Evolutionary conservation across 1,140 invertebrate species (phyloP).

Genomic region (Bombus impatiens): DNA sequence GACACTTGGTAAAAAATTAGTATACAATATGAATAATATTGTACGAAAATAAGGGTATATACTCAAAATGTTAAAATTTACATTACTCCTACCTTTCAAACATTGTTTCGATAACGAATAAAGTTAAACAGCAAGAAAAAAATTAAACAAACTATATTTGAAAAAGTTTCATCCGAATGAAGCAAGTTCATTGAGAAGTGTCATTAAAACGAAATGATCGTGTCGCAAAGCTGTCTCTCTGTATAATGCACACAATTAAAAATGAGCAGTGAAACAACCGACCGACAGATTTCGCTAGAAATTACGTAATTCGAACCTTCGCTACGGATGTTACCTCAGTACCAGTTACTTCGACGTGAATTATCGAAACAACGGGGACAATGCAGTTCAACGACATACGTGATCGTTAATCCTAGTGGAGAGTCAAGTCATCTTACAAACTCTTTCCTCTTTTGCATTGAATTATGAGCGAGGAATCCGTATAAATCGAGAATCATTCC

Average conservation of each 20-base stretch:
- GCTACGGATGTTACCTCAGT: slow-evolving; percentile 16
- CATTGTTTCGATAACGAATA: background rate
- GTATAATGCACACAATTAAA: slow-evolving; percentile 13
- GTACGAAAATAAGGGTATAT: background rate
- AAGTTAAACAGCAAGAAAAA: background rate
- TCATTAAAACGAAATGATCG: background rate
- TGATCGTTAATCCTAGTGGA: background rate
- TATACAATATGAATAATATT: too few relatives aligned
- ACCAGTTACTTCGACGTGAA: background rate
- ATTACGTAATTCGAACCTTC: slow-evolving; percentile 10
- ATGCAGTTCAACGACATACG: background rate
- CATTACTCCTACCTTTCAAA: too few relatives aligned
- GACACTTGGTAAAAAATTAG: too few relatives aligned
- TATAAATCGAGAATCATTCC: background rate
- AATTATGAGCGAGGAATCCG: slow-evolving; percentile 1
- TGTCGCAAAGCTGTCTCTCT: background rate
- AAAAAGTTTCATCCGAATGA: background rate
- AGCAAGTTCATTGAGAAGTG: background rate
- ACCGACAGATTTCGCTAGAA: background rate
- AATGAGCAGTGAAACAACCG: slow-evolving; percentile 4
- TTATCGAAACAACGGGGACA: slow-evolving; percentile 26
- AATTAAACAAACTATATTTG: background rate
- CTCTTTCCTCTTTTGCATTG: background rate
- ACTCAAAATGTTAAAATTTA: background rate
- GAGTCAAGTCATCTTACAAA: slow-evolving; percentile 11